Evolutionary conservation across 2,113 vertebrate species (phyloP), one percentile per base, ranked within the genome.

Genomic region (Chloropsis cyanopogon): DNA sequence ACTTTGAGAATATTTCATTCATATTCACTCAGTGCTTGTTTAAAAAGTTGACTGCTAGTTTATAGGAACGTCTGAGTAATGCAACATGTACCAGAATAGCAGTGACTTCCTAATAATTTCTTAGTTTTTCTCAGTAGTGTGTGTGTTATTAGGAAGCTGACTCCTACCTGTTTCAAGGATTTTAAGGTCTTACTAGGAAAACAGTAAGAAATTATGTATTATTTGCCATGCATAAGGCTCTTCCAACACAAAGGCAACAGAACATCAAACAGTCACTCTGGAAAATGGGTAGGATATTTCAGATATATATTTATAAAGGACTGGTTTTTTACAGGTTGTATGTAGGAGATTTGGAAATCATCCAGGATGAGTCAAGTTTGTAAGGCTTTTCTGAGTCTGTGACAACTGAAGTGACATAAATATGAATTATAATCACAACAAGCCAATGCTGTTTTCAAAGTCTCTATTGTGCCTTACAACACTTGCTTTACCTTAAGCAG

Each of bases 281-380:
- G 50, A 91, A 91, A 84, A 87, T 33, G 46, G 15, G 31, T 64
- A 79, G 8, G 22, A 44, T 68, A 80, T 79, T 92, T 78, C 86
- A 53, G 10, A 61, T 93, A 82, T 31, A 68, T 68, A 52, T 87
- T 82, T 78, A 79, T 35, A 89, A 92, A 93, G n/a, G 21, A 57
- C 26, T 33, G 9, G 44, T 59, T 37, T 90, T 90, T 97, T 89
- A 54, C 68, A 92, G 71, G 42, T 82, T 91, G n/a, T 29, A 35
- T 80, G 68, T 84, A 69, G 91, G 78, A 96, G 66, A 63, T 39
- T 87, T 86, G 92, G 60, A 28, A 75, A 26, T 88, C 50, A 88
- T 83, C 85, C 92, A 96, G 88, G 66, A 92, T 97, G 91, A 97
- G 33, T 96, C 61, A 85, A 93, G 50, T 86, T 96, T 90, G 41